Base-by-base conservation (phyloP, 2,888 invertebrate species). In the Eudasyphora cyanicolor region DNA sequence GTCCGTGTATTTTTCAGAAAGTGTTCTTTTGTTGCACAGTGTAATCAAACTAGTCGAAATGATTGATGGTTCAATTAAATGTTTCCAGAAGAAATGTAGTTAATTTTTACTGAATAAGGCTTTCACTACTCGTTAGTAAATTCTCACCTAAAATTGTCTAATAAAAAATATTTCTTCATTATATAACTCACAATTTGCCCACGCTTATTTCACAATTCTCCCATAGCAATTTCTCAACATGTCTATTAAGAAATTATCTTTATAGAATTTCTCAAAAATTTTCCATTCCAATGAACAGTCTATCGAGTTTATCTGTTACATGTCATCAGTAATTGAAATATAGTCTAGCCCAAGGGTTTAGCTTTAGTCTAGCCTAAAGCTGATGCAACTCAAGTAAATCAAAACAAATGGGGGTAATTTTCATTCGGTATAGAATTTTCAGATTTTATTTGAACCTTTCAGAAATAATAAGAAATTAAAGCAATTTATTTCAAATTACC, bases 271-370 rank as follows among this genome's bases (percentile, higher is more conserved):
- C 10, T 14, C 14, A 45, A n/a, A 45, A 45, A 2, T 2, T 57
- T 57, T 57, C 57, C 57, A 27, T 27, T 57, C 27, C 27, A 1
- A 57, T 4, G 24, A 57, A 27, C 1, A 24, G 3, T 21, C 3
- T 49, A 49, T 27, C 27, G 24, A 12, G 12, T 42, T 67, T 21
- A 67, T 67, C 42, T n/a, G n/a, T n/a, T n/a, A n/a, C n/a, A n/a
- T n/a, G n/a, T 7, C 14, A 67, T 67, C 24, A 67, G 42, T 67
- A 67, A 67, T 67, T 67, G 24, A 67, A 67, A 38, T 67, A 35
- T 67, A 14, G 45, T 45, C n/a, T 45, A n/a, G 35, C n/a, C n/a
- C n/a, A n/a, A n/a, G n/a, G n/a, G n/a, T n/a, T n/a, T n/a, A n/a
- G n/a, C n/a, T n/a, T 8, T 32, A 60, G 5, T 32, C 14, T 32